Evolutionary conservation across 2,113 vertebrate species (phyloP), one percentile per base, ranked within the genome.

Genomic region (Chunga burmeisteri): DNA sequence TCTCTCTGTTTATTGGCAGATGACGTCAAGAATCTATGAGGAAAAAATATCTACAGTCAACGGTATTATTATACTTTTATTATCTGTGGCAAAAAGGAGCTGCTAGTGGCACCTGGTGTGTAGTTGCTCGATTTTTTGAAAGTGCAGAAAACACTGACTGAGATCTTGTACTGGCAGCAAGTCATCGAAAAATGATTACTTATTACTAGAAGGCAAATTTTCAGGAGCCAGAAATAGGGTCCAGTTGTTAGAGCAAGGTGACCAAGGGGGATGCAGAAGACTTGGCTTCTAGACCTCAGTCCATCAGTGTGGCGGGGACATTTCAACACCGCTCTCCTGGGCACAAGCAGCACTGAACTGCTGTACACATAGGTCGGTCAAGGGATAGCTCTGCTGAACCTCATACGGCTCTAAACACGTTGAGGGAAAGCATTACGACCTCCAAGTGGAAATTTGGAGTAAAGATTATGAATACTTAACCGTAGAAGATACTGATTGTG

Each of bases 21-120:
- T 99, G 75, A 91, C 99, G 97, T 98, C 98, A 52, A 99, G 97
- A 97, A 98, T 97, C 56, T 98, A 98, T 26, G 98, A 98, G 97
- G 98, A 98, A 95, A 97, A 98, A 94, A 94, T 98, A 5, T 98
- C 99, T 12, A 97, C 98, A 59, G 97, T 98, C 46, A 98, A 98
- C 94, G 99, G 99, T 99, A 98, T 62, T 83, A 26, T 44, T 65
- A 81, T 67, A 32, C 55, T 68, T 89, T 61, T 67, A 52, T 85
- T 91, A 67, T 22, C 68, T 62, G 49, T 81, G 58, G 19, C 75
- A 38, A 66, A 88, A 80, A 70, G 19, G 23, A 82, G 30, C 71
- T 8, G 14, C 20, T 92, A 32, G 32, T 55, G 71, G 49, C 40
- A 52, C 52, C 56, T 63, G 65, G 50, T 56, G 29, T 46, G 53